These are phyloP conservation scores for Latrodectus elegans DNA, from an alignment of 2,888 invertebrate genomes.

Conservation along the genomic window DNA sequence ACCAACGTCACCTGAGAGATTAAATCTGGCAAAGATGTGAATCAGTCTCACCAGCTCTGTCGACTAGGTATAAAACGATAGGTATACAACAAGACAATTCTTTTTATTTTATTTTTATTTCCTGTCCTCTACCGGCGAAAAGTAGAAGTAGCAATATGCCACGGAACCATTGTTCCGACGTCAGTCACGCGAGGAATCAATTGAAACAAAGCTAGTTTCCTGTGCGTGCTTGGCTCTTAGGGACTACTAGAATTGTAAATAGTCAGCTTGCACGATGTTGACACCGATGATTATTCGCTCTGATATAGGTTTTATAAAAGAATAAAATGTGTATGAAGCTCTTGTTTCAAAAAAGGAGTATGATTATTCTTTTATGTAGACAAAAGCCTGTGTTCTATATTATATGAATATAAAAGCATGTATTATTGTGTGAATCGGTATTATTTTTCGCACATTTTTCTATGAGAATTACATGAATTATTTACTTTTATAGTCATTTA, in stretches of 20 bases:
- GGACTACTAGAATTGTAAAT: constrained; percentile 43
- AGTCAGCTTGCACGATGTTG: background rate
- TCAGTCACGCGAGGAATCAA: constrained; percentile 38
- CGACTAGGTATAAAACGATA: background rate
- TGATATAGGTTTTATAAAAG: background rate
- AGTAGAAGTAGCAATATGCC: background rate
- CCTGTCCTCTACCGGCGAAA: constrained; percentile 13
- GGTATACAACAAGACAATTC: background rate
- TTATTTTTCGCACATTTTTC: too few species aligned
- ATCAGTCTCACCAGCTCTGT: background rate
- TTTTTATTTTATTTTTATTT: background rate
- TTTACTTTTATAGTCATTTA: too few species aligned
- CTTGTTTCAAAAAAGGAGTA: too few species aligned
- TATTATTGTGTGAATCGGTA: too few species aligned
- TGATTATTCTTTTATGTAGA: too few species aligned
- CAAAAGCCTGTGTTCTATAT: too few species aligned
- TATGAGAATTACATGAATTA: too few species aligned
- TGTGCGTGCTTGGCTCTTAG: constrained; percentile 26
- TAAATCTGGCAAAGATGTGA: background rate
- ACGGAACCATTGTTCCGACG: constrained; percentile 31
- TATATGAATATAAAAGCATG: too few species aligned
- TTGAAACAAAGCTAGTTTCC: constrained; percentile 38
- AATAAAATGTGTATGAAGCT: background rate
- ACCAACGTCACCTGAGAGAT: background rate
- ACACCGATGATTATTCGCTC: background rate